Conservation (phyloP, 1,140 invertebrate genomes). For the Babylonia areolata region DNA sequence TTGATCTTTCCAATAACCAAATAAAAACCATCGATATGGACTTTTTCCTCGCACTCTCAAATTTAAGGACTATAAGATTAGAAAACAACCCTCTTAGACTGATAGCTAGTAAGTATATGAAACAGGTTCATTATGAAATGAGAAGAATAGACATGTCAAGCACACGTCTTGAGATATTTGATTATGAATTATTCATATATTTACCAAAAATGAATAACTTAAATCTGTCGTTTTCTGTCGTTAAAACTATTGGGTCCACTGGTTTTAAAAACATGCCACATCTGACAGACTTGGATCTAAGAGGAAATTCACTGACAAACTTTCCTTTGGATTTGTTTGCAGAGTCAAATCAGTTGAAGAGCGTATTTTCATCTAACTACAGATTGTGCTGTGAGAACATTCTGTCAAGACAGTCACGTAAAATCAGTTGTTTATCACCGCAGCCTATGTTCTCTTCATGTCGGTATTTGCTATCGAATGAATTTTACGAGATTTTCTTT, state of each 20-base stretch:
- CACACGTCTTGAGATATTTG: background rate
- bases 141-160: background rate
- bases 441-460: too few species aligned
- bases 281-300: background rate
- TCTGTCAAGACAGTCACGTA: too few species aligned
- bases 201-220: constrained; percentile 10
- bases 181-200: background rate
- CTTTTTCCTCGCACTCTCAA: background rate
- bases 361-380: too few species aligned
- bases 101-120: background rate
- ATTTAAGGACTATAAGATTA: constrained; percentile 19
- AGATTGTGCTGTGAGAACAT: too few species aligned
- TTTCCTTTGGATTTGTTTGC: too few species aligned
- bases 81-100: background rate
- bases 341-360: too few species aligned
- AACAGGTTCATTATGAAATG: background rate
- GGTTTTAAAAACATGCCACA: constrained; percentile 21
- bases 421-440: too few species aligned
- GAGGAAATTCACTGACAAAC: too few species aligned
- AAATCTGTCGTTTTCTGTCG: background rate
- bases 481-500: too few species aligned
- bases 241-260: constrained; percentile 7
- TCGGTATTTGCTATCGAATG: too few species aligned
- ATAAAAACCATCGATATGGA: background rate
- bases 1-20: constrained; percentile 37